These are phyloP conservation scores for Lates calcarifer DNA, from an alignment of 2,113 vertebrate genomes.

Conservation along the genomic window DNA sequence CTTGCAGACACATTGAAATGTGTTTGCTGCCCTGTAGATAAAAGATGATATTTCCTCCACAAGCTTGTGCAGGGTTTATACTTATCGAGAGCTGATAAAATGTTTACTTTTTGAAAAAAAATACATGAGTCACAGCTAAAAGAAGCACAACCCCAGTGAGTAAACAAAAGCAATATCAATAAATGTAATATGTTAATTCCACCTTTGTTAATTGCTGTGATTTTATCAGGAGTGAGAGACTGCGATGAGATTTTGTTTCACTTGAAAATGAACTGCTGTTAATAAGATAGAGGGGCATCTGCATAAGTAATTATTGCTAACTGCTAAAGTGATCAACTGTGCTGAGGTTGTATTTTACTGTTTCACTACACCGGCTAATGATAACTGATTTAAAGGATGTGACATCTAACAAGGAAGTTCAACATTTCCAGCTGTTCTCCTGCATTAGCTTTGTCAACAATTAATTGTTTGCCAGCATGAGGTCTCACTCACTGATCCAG, in stretches of 20 bases:
- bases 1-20: background rate
- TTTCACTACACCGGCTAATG: constrained; percentile 28
- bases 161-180: background rate
- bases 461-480: constrained; percentile 38
- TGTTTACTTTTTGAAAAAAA: background rate
- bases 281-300: constrained; percentile 20
- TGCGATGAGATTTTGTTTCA: constrained; percentile 16
- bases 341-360: constrained; percentile 16
- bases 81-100: background rate
- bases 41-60: background rate
- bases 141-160: background rate
- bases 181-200: background rate
- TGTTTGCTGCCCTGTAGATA: background rate
- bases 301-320: constrained; percentile 1
- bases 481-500: constrained; percentile 8
- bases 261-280: constrained; percentile 12
- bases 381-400: constrained; percentile 68
- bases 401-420: constrained; percentile 65
- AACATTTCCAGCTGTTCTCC: constrained; percentile 63
- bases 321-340: constrained; percentile 18
- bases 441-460: constrained; percentile 54
- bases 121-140: background rate
- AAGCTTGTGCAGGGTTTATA: background rate
- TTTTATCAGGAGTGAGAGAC: constrained; percentile 6
- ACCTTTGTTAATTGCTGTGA: background rate